phyloP scores from a whole-genome alignment of 2,888 invertebrate genomes.

The Apotomis capreana region DNA sequence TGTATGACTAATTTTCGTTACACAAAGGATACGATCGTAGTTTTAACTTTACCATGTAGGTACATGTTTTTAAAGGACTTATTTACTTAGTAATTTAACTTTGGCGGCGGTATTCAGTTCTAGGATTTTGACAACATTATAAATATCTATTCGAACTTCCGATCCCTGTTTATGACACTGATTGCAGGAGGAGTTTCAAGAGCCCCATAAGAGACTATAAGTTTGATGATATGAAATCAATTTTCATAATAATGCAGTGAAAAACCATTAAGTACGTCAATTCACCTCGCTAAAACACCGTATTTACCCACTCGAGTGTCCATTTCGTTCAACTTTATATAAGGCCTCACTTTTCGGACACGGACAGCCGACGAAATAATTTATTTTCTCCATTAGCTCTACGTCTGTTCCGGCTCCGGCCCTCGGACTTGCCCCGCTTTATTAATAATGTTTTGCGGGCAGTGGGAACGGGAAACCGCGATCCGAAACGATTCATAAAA shows the following conservation, averaged over 20 bases:
- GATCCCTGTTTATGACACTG: background rate
- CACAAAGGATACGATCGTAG: no score
- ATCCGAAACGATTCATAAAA: slow-evolving; percentile 12
- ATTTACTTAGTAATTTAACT: no score
- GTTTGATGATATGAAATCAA: no score
- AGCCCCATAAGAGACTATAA: no score
- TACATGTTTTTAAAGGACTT: no score
- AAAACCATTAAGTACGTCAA: background rate
- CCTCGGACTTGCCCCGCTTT: slow-evolving; percentile 26
- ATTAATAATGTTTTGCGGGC: slow-evolving; percentile 36
- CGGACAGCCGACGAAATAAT: slow-evolving; percentile 39
- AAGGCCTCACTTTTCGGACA: slow-evolving; percentile 21
- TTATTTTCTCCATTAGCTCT: slow-evolving; percentile 38
- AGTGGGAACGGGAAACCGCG: slow-evolving; percentile 15
- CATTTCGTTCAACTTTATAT: slow-evolving; percentile 22
- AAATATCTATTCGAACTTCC: no score
- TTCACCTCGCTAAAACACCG: background rate
- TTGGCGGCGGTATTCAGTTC: no score
- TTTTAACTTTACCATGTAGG: no score
- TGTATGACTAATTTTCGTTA: no score
- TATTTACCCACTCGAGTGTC: background rate
- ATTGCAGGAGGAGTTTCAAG: background rate
- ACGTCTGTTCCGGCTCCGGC: slow-evolving; percentile 27
- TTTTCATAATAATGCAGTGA: no score
- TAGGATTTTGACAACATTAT: no score